A percentile compares a stretch with the other conserved stretches of the same genome.
phyloP scores from a whole-genome alignment of 1,140 invertebrate species.

The Cotesia glomerata region DNA sequence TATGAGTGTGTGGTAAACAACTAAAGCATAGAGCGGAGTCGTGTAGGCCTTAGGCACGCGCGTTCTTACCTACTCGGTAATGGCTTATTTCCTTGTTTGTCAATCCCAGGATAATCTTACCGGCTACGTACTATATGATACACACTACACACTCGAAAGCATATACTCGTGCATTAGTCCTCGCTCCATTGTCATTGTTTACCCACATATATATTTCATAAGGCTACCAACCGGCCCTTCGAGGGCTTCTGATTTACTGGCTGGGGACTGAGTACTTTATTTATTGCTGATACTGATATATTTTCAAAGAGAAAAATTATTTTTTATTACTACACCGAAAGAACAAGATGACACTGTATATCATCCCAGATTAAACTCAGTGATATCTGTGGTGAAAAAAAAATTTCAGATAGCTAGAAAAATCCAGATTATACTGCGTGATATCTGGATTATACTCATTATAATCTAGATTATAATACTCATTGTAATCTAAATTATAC shows the following conservation, averaged over 20 bases:
- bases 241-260: background rate
- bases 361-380: no score
- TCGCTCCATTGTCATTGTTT: conserved; percentile 36
- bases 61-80: conserved; percentile 35
- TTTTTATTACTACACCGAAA: no score
- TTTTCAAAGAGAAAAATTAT: no score
- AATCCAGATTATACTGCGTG: no score
- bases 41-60: conserved; percentile 23
- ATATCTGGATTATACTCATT: no score
- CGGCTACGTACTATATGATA: background rate
- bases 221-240: background rate
- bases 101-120: conserved; percentile 35
- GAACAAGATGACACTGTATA: no score
- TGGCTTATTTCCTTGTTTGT: conserved; percentile 45
- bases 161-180: background rate
- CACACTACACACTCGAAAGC: background rate
- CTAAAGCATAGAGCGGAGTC: background rate
- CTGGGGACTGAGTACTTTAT: background rate
- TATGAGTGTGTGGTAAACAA: no score
- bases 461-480: no score
- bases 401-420: no score
- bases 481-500: no score
- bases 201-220: conserved; percentile 37
- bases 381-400: no score
- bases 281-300: background rate